Evolutionary conservation across 2,888 invertebrate species (phyloP), one percentile per base, ranked within the genome.

Genomic region (Papilio elwesi): DNA sequence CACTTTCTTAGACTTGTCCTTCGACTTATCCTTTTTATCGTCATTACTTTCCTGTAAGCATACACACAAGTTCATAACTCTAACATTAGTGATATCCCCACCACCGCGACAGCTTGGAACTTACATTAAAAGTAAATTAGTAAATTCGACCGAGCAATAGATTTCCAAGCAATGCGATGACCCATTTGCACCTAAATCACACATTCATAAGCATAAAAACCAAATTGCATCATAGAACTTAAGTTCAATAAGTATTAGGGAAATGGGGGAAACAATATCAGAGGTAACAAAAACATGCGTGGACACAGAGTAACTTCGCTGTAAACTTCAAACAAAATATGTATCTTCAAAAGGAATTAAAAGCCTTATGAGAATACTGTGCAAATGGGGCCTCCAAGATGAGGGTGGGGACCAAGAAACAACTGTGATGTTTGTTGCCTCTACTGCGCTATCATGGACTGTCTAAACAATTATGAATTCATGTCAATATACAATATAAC

Each of bases 1-100:
- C 74, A 96, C 95, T 88, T 98, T 98, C 88, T 97, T 97, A 62
- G 86, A 75, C 75, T 93, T 93, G 26, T 93, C 92, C 85, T 96
- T 96, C 36, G 93, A 90, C 79, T 95, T 95, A 76, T 96, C 96
- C 90, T 97, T 96, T 89, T 96, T 95, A 78, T 94, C 94, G 78
- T 95, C 94, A 82, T 82, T 81, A 74, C 82, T 85, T 52, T 94
- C 94, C 91, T 94, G 91, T 74, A 94, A 95, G 91, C 91, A 79
- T 84, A 79, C 70, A 80, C 74, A 82, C 83, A 80, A 74, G 85
- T 89, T 91, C 87, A 90, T 80, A 85, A 80, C 86, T 82, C 81
- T 83, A 77, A 84, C 78, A 75, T 65, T 59, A 73, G 76, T 59
- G 47, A 55, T 68, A 71, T 81, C 92, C 92, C 93, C 92, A 91